Evolutionary conservation across 2,888 invertebrate species (phyloP), one percentile per base, ranked within the genome.

Genomic region (Pycnomerus fuliginosus): DNA sequence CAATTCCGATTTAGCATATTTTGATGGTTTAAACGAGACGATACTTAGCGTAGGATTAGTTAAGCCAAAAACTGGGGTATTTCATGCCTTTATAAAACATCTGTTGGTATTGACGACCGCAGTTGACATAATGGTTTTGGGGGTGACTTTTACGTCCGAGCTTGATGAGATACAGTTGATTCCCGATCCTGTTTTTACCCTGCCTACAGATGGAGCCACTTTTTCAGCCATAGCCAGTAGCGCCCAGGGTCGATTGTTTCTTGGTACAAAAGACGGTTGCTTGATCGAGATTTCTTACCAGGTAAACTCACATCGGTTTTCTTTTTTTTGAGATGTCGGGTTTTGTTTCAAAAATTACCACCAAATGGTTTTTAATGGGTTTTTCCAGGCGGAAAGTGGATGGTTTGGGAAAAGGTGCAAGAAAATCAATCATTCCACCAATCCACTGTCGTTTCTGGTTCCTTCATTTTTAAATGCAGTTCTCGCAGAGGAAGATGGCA

Each of bases 381-480:
- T 55, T 51, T 69, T 75, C 32, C 68, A 85, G 83, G 85, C 85
- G 30, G 87, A 88, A 71, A 79, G 86, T 55, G 90, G 90, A 51
- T 97, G 96, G 96, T 93, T 96, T 73, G 91, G 93, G 12, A 90
- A 92, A 71, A 87, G 93, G 55, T 97, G 94, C 70, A 88, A 89
- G 70, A 97, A 95, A 76, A 80, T 95, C 1, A 97, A 98, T 71
- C 92, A 94, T 68, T 95, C 97, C 0, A 90, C 88, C 44, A 87
- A 90, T 53, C 78, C 87, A 3, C 74, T 96, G 15, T 92, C 94
- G 25, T 92, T 88, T 67, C 76, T 96, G 53, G 83, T 96, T 30
- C 95, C 95, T 7, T 88, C 89, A 17, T 93, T 96, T 70, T 77
- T 95, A 5, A 87, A 88, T 71, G 85, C 90, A 27, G 88, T 83